Conservation (phyloP, 2,888 invertebrate genomes). For the Willowsia nigromaculata region DNA sequence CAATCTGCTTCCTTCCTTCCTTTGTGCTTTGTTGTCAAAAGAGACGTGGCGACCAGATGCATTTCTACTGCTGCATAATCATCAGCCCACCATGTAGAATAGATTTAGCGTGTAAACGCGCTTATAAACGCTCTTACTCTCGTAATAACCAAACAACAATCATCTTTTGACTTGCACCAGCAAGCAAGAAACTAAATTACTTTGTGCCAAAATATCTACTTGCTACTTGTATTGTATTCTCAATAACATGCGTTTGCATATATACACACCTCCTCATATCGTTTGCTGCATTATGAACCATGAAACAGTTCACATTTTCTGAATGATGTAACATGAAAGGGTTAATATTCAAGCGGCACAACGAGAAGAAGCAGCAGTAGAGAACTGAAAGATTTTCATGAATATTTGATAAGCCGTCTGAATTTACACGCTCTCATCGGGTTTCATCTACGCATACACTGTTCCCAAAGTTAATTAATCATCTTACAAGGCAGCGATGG, state of each 20-base stretch:
- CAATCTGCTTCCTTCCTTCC: constrained; percentile 54
- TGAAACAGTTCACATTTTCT: neutral
- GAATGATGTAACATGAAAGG: neutral
- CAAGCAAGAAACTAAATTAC: constrained; percentile 45
- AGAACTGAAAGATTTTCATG: constrained; percentile 50
- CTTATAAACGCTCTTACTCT: constrained; percentile 4
- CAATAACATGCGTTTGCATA: neutral
- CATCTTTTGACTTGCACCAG: constrained; percentile 38
- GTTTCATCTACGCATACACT: neutral
- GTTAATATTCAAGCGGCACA: neutral
- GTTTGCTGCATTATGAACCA: neutral
- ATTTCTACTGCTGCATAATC: neutral
- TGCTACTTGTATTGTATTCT: neutral
- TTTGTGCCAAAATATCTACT: neutral
- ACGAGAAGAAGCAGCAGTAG: neutral
- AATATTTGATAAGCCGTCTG: constrained; percentile 60
- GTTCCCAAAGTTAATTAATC: constrained; percentile 64
- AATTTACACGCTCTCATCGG: neutral
- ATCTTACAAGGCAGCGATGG: neutral
- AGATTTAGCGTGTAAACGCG: constrained; percentile 31
- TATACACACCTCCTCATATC: neutral
- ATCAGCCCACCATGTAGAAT: neutral
- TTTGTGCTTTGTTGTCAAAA: constrained; percentile 52
- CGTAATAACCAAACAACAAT: constrained; percentile 31
- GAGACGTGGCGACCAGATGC: constrained; percentile 47